These are phyloP conservation scores for Gobiocypris rarus DNA, from an alignment of 2,113 vertebrate species.

Conservation along the genomic window DNA sequence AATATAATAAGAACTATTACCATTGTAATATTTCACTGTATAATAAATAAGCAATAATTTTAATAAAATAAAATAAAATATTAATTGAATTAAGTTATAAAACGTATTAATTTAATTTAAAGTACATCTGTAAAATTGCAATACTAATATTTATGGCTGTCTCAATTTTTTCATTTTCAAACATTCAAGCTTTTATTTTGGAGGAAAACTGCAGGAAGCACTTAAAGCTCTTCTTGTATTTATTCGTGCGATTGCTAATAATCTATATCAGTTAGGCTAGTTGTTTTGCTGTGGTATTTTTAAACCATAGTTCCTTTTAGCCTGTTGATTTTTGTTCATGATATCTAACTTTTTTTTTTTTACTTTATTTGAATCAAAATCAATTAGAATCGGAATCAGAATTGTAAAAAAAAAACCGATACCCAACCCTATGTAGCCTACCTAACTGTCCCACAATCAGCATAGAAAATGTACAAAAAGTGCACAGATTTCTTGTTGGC, in stretches of 20 bases:
- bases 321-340: too few species aligned
- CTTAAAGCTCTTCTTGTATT: too few species aligned
- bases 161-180: not conserved
- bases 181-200: not conserved
- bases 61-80: not conserved
- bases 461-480: not conserved
- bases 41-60: not conserved
- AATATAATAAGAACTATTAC: not conserved
- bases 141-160: not conserved
- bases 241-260: too few species aligned
- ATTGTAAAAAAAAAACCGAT: too few species aligned
- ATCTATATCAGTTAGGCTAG: too few species aligned
- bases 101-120: too few species aligned
- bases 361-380: too few species aligned
- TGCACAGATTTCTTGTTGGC: not conserved
- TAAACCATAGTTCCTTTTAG: too few species aligned
- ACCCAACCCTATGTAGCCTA: not conserved
- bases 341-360: too few species aligned
- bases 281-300: too few species aligned
- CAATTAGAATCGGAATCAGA: too few species aligned
- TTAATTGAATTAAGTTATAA: not conserved
- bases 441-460: not conserved
- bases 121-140: not conserved
- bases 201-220: not conserved
- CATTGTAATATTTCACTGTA: not conserved